Base-by-base conservation (phyloP, 2,888 invertebrate species). In the Chloroclystis v-ata region DNA sequence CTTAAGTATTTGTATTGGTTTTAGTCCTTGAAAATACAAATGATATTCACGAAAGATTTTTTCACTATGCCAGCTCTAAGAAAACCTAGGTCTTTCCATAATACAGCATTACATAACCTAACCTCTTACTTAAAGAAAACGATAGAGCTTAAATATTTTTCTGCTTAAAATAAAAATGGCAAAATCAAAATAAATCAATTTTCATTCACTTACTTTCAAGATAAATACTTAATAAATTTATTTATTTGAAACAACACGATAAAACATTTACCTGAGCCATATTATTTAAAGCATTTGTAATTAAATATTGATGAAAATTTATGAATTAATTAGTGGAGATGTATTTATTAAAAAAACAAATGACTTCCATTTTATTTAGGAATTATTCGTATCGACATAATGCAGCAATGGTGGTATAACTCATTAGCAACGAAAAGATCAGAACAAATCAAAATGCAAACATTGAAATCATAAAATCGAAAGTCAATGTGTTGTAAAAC, bases 101-200 rank as follows among this genome's bases (percentile, higher is more conserved):
- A 65, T 72, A 57, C 63, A 67, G 59, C 72, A 71, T 84, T 85
- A 83, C 82, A 84, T 84, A 84, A 85, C 78, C 69, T 78, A 78
- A 82, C 77, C 77, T 76, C 72, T 33, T n/a, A n/a, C n/a, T n/a
- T n/a, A n/a, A 14, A 20, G 20, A 4, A 20, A 70, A 69, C 60
- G 49, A 42, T 53, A 66, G 43, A 53, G 59, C 5, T 20, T 5
- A 20, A 69, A 70, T 1, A 26, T 26, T 26, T 26, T 3, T 9
- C 4, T 7, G 5, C 20, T 20, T 26, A 38, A 37, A 40, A 41
- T 16, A 30, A 32, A n/a, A 32, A 25, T 14, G n/a, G 9, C 35
- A 26, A 6, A 26, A 26, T 3, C 8, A 9, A 8, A 8, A 26
- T 26, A 6, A 6, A 6, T 2, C 26, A 6, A 8, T 6, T 9